Conservation (phyloP, 2,888 invertebrate genomes). For the Hyposoter didymator region DNA sequence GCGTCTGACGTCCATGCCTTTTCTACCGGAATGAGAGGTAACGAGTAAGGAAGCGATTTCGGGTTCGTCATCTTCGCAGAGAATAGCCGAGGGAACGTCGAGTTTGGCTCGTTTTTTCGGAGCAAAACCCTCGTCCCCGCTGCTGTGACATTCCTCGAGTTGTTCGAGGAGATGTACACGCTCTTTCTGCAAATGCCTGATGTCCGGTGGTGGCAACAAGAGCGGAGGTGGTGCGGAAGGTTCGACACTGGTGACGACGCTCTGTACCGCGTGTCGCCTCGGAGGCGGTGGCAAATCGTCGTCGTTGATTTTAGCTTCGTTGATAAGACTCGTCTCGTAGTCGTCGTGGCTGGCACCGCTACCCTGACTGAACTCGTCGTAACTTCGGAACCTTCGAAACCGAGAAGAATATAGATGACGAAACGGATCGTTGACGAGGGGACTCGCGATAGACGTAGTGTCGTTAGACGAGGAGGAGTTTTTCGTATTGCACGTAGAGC, state of each 20-base stretch:
- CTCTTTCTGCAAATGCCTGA: conserved; percentile 89
- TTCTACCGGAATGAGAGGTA: conserved; percentile 81
- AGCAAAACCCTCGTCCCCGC: conserved; percentile 88
- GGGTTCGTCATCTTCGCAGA: conserved; percentile 82
- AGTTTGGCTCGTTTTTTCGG: conserved; percentile 89
- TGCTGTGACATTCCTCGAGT: conserved; percentile 89
- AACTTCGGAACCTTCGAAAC: conserved; percentile 86
- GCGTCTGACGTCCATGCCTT: conserved; percentile 82
- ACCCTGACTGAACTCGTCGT: conserved; percentile 91
- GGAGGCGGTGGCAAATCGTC: conserved; percentile 84
- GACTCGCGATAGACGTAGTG: conserved; percentile 43
- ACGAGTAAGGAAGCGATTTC: conserved; percentile 82
- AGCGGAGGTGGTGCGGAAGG: conserved; percentile 79
- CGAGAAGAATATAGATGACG: conserved; percentile 60
- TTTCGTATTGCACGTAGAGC: conserved; percentile 58
- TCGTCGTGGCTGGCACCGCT: conserved; percentile 89
- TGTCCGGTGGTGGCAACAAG: conserved; percentile 86
- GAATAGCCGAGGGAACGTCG: conserved; percentile 83
- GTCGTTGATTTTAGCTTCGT: conserved; percentile 80
- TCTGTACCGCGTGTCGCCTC: conserved; percentile 85
- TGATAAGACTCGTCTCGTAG: conserved; percentile 78
- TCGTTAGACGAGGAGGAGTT: conserved; percentile 24
- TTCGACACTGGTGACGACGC: conserved; percentile 86
- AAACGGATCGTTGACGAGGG: conserved; percentile 52
- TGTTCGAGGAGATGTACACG: conserved; percentile 89